A percentile compares a stretch with the other conserved stretches of the same genome.
Evolutionary conservation across 2,888 invertebrate species (phyloP).

Genomic region (Ophion slaviceki): DNA sequence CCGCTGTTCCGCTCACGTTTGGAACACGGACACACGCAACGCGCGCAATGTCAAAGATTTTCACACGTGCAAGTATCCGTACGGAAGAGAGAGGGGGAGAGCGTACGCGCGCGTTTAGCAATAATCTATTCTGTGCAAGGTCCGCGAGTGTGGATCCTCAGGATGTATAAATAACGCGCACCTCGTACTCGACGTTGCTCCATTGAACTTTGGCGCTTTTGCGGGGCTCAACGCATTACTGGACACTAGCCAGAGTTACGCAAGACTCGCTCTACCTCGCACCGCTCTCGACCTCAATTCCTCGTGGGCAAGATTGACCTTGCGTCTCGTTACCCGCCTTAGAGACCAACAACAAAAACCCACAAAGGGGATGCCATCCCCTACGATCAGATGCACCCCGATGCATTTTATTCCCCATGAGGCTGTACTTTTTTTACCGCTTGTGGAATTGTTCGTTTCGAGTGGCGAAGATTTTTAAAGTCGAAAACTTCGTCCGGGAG

Average conservation of each 20-base stretch:
- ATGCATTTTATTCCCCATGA: neutral
- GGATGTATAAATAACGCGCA: constrained; percentile 78
- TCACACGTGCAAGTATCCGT: neutral
- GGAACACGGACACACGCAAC: neutral
- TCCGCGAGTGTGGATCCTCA: constrained; percentile 73
- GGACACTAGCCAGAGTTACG: constrained; percentile 81
- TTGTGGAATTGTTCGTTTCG: neutral
- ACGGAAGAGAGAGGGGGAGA: constrained; percentile 3
- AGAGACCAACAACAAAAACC: constrained; percentile 52
- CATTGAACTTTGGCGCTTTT: constrained; percentile 83
- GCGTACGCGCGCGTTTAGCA: constrained; percentile 74
- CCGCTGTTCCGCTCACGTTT: neutral
- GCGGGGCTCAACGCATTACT: constrained; percentile 72
- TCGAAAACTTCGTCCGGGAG: neutral
- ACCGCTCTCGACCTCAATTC: constrained; percentile 79
- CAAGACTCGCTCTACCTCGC: constrained; percentile 74
- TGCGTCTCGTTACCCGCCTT: constrained; percentile 76
- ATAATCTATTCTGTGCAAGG: constrained; percentile 79
- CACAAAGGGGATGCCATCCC: neutral
- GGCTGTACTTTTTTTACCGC: neutral
- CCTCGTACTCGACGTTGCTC: constrained; percentile 79
- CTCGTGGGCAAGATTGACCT: constrained; percentile 76
- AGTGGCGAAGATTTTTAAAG: neutral
- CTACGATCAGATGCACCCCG: neutral
- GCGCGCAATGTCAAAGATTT: constrained; percentile 50